These are phyloP conservation scores for Linurgus olivaceus DNA, from an alignment of 2,797 vertebrate genomes.

Conservation along the genomic window DNA sequence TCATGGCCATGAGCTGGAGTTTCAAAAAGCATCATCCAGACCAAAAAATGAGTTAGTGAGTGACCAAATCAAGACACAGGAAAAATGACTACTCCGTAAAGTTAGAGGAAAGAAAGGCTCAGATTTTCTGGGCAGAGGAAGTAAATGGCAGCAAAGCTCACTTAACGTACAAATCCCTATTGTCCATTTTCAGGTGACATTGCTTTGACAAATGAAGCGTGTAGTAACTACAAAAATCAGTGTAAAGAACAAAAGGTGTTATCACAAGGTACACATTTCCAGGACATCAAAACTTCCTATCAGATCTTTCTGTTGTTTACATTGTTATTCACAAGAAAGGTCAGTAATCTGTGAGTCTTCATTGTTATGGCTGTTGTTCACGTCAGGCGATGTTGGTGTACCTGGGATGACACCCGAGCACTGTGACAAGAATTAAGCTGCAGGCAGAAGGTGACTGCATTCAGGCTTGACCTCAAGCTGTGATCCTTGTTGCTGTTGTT, in stretches of 20 bases:
- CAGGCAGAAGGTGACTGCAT: neutral
- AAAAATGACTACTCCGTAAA: accelerated
- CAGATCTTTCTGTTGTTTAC: neutral
- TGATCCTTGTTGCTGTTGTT: neutral
- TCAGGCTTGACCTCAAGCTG: neutral
- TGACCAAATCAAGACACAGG: neutral
- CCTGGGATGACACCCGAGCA: accelerated
- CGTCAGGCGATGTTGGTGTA: neutral
- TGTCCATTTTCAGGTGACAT: neutral
- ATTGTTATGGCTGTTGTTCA: neutral
- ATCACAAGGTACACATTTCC: neutral
- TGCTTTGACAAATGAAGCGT: neutral
- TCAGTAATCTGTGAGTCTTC: neutral
- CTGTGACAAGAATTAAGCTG: neutral
- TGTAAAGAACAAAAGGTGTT: neutral
- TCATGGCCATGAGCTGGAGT: neutral
- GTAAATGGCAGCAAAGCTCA: neutral
- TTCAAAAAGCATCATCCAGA: neutral
- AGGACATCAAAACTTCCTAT: neutral
- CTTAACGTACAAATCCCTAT: neutral
- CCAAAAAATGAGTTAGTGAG: neutral
- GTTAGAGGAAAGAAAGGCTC: neutral
- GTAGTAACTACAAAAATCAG: neutral
- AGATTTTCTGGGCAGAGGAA: neutral
- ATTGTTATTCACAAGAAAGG: neutral